Percentiles rank a stretch among this genome's conserved stretches.
Conservation (phyloP, 92 coral and sea anemone species). For the Desmophyllum pertusum region DNA sequence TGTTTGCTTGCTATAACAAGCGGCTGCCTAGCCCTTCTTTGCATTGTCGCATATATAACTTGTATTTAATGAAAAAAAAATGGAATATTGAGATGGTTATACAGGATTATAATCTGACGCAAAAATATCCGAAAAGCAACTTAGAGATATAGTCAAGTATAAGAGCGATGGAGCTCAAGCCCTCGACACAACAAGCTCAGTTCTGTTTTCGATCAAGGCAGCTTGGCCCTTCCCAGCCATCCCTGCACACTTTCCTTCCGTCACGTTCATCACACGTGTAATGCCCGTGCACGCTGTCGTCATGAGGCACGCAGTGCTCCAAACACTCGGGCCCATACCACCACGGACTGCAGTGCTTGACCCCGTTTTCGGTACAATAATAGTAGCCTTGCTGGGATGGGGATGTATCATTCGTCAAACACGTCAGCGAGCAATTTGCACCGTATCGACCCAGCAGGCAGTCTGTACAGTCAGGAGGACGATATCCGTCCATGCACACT, state of each 20-base stretch:
- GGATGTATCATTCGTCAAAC: slow-evolving; percentile 42
- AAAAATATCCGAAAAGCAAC: not conserved
- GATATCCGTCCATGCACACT: slow-evolving; percentile 48
- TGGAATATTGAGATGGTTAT: not conserved
- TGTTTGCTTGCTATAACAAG: not conserved
- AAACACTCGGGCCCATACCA: slow-evolving; percentile 75
- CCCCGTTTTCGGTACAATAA: slow-evolving; percentile 49
- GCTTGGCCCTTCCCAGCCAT: slow-evolving; percentile 59
- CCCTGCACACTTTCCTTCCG: slow-evolving; percentile 62
- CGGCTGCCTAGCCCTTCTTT: not conserved
- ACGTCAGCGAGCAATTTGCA: slow-evolving; percentile 53
- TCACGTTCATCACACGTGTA: slow-evolving; percentile 49
- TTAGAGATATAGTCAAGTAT: not conserved
- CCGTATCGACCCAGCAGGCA: slow-evolving; percentile 75
- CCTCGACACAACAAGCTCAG: not conserved
- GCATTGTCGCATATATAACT: not conserved
- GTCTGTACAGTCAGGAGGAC: slow-evolving; percentile 38
- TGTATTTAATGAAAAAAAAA: too few relatives aligned
- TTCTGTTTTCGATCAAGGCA: slow-evolving; percentile 30
- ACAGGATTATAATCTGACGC: not conserved
- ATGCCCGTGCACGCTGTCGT: slow-evolving; percentile 52
- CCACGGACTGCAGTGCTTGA: slow-evolving; percentile 53
- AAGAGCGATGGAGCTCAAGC: not conserved
- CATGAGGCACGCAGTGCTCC: slow-evolving; percentile 58
- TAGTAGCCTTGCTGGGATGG: slow-evolving; percentile 45